phyloP scores from a whole-genome alignment of 2,888 invertebrate genomes.

The Autographa gamma region DNA sequence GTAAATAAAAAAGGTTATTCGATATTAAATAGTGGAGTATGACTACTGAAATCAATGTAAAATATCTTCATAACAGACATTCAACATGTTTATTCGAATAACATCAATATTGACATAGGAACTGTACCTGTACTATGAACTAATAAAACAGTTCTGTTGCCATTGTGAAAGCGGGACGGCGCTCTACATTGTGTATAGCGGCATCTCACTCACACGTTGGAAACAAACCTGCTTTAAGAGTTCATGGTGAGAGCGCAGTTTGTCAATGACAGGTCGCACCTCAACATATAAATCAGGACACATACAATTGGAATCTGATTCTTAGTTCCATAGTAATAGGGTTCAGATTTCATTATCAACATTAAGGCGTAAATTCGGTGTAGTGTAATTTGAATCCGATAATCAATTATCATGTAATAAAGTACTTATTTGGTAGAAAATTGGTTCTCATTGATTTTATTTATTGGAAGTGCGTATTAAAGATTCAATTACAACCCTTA shows the following conservation, averaged over 20 bases:
- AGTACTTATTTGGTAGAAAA: not conserved
- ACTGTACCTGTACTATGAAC: too few relatives aligned
- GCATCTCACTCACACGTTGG: too few relatives aligned
- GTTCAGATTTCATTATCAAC: conserved; percentile 18
- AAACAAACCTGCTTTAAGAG: too few relatives aligned
- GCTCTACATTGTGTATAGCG: too few relatives aligned
- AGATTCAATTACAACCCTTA: not conserved
- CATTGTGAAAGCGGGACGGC: too few relatives aligned
- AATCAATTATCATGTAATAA: conserved; percentile 4
- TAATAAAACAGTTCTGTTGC: too few relatives aligned
- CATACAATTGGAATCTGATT: not conserved
- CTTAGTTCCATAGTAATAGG: fast-evolving
- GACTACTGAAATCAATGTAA: not conserved
- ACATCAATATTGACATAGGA: not conserved
- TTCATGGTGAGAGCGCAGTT: not conserved
- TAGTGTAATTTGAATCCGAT: not conserved
- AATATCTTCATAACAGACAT: not conserved
- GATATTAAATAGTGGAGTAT: too few relatives aligned
- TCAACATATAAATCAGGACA: conserved; percentile 10
- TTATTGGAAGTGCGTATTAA: not conserved
- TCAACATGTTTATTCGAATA: not conserved
- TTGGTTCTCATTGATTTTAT: not conserved
- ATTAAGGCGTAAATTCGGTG: conserved; percentile 9
- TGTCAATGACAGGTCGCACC: conserved; percentile 37
- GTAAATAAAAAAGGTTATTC: too few relatives aligned